Evolutionary conservation across 1,140 invertebrate species (phyloP).

Genomic region (Drosophila sucinea): DNA sequence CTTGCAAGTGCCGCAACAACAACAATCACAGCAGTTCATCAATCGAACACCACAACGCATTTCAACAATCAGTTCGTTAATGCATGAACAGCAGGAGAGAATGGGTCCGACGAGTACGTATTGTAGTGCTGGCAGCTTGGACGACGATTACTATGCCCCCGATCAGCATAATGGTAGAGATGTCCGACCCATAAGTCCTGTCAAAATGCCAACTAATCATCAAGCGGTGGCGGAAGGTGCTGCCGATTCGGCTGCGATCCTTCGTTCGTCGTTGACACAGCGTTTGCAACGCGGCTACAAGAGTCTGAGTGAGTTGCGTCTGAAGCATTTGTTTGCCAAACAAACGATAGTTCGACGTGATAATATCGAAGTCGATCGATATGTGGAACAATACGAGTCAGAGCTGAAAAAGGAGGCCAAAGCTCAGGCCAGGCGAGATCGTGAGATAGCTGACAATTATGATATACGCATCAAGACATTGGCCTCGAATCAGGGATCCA

Average conservation of each 20-base stretch:
- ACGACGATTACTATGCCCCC: conserved; percentile 73
- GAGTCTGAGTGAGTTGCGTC: conserved; percentile 67
- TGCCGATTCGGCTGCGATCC: background rate
- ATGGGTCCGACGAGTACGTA: conserved; percentile 44
- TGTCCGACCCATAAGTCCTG: conserved; percentile 54
- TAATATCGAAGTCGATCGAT: conserved; percentile 67
- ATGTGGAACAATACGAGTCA: conserved; percentile 70
- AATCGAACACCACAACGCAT: conserved; percentile 73
- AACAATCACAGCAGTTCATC: conserved; percentile 67
- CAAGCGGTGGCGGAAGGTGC: background rate
- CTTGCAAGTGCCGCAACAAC: conserved; percentile 27
- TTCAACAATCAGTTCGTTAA: conserved; percentile 74
- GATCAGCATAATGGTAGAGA: conserved; percentile 17
- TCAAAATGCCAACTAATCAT: conserved; percentile 36
- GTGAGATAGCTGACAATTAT: conserved; percentile 75
- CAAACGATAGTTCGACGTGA: conserved; percentile 63
- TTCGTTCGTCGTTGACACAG: conserved; percentile 40
- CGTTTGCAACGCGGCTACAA: conserved; percentile 71
- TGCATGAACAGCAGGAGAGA: conserved; percentile 47
- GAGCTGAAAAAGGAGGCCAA: conserved; percentile 55
- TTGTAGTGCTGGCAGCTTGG: conserved; percentile 70
- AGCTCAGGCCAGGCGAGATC: conserved; percentile 52
- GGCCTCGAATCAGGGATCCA: conserved; percentile 6
- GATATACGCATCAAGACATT: conserved; percentile 65
- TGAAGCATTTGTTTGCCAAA: conserved; percentile 76